Evolutionary conservation across 2,113 vertebrate genomes (phyloP).

Genomic region (Australoheros scitulus): DNA sequence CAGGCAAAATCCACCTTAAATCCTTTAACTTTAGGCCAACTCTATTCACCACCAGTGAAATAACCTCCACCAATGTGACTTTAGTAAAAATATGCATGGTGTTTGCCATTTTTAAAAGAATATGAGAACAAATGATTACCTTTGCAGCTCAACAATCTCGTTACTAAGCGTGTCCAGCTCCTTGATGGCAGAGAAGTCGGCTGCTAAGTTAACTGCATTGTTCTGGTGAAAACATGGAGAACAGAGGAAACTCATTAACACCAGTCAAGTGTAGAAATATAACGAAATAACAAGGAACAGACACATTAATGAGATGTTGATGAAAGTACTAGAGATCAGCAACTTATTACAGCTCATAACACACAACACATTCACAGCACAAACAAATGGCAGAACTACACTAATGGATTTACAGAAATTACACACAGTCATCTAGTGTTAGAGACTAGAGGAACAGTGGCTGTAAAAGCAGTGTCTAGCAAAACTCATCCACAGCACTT

Average conservation of each 20-base stretch:
- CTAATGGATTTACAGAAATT: neutral
- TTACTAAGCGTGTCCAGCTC: slow-evolving; percentile 97
- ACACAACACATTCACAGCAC: neutral
- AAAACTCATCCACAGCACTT: neutral
- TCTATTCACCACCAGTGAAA: neutral
- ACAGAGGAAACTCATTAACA: neutral
- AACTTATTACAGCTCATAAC: rapidly evolving
- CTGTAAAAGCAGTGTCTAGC: neutral
- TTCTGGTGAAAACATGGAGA: slow-evolving; percentile 75
- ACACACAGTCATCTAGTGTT: neutral
- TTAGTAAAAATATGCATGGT: neutral
- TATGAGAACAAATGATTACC: slow-evolving; percentile 76
- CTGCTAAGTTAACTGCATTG: slow-evolving; percentile 81
- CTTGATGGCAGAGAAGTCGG: slow-evolving; percentile 99
- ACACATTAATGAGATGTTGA: neutral
- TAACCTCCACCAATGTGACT: neutral
- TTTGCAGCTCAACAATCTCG: slow-evolving; percentile 96
- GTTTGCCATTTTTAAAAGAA: neutral
- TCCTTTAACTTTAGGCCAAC: neutral
- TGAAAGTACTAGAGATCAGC: neutral
- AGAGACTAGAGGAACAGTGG: neutral
- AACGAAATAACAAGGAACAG: neutral
- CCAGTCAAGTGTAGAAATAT: neutral
- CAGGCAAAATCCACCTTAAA: neutral
- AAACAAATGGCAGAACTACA: neutral